phyloP scores from a whole-genome alignment of 2,113 vertebrate species.

The Shinisaurus crocodilurus region DNA sequence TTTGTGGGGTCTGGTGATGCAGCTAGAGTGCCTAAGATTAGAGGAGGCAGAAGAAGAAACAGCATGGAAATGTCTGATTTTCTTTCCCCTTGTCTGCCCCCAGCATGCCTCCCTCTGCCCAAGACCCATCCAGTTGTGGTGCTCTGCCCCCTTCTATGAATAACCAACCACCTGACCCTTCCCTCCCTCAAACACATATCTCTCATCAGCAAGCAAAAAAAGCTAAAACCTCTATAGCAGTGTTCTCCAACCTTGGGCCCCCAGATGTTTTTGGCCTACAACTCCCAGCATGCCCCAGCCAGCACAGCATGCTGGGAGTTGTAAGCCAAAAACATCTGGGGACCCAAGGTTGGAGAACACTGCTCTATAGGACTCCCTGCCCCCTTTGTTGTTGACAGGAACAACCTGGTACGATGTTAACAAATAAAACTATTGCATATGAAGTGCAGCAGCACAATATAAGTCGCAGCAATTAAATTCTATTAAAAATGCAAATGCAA shows the following conservation, averaged over 20 bases:
- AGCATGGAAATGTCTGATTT: not conserved
- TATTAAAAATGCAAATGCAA: too few species aligned
- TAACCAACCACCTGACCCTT: not conserved
- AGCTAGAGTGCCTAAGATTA: not conserved
- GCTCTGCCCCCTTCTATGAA: not conserved
- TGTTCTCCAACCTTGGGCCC: too few species aligned
- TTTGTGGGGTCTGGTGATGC: not conserved
- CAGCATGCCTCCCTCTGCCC: not conserved
- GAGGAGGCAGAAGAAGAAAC: not conserved
- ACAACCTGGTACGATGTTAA: not conserved
- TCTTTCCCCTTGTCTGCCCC: not conserved
- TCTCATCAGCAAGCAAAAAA: not conserved
- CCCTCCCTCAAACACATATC: not conserved
- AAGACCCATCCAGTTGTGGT: not conserved
- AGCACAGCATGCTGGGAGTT: too few species aligned
- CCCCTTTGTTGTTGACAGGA: too few species aligned
- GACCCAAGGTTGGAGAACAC: too few species aligned
- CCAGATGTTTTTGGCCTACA: too few species aligned
- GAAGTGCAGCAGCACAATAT: too few species aligned
- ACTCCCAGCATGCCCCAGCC: too few species aligned
- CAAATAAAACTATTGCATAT: not conserved
- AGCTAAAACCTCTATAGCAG: not conserved
- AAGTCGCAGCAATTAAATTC: not conserved
- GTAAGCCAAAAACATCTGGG: too few species aligned
- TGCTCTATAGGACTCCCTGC: not conserved